Conservation (phyloP, 1,140 invertebrate species). For the Nephila pilipes region DNA sequence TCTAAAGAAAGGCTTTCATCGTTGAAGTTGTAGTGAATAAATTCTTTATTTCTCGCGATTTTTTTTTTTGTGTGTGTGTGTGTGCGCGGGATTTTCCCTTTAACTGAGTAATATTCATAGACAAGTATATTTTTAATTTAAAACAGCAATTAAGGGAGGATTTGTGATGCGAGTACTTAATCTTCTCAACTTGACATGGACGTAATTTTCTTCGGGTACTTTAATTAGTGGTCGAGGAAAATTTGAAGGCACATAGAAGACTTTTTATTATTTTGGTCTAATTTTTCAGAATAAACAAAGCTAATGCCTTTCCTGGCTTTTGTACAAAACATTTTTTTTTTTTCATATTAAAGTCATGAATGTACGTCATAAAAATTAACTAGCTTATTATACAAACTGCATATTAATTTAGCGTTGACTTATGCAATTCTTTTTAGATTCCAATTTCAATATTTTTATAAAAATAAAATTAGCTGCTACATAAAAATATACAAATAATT, state of each 20-base stretch:
- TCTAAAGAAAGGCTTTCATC: neutral
- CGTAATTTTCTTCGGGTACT: slow-evolving; percentile 62
- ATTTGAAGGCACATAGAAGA: slow-evolving; percentile 6
- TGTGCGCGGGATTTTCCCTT: slow-evolving; percentile 1
- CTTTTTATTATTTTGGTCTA: slow-evolving; percentile 4
- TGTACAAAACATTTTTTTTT: neutral
- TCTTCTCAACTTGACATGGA: slow-evolving; percentile 41
- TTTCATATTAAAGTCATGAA: neutral
- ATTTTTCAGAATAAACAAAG: slow-evolving; percentile 21
- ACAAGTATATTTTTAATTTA: slow-evolving; percentile 58
- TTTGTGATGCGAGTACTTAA: slow-evolving; percentile 66
- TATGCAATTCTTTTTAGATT: neutral
- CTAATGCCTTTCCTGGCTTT: neutral
- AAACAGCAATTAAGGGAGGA: slow-evolving; percentile 73
- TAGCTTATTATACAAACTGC: neutral
- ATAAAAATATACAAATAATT: too few relatives aligned
- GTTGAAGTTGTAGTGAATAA: neutral
- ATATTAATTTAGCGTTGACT: neutral
- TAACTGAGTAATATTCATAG: slow-evolving; percentile 22
- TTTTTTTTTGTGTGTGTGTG: too few relatives aligned
- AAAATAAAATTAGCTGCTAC: neutral
- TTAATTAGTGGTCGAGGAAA: slow-evolving; percentile 69
- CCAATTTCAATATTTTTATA: neutral
- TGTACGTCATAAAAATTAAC: neutral
- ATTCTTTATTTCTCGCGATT: neutral